Evolutionary conservation across 2,888 invertebrate species (phyloP).

Genomic region (Lasioglossum lativentre): DNA sequence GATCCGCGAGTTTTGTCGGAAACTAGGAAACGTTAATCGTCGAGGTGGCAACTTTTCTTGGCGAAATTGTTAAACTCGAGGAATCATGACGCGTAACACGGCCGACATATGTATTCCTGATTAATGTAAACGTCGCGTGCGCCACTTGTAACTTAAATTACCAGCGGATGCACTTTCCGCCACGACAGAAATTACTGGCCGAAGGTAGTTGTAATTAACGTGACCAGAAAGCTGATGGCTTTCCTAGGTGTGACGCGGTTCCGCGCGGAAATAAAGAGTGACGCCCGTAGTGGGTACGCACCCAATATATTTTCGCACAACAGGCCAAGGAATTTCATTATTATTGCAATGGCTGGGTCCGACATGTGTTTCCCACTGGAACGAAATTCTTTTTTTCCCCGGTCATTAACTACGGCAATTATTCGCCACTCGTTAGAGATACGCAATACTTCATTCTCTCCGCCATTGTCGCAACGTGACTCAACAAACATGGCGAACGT

Average conservation of each 20-base stretch:
- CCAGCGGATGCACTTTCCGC: conserved; percentile 4
- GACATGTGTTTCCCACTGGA: background rate
- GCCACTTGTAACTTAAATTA: conserved; percentile 27
- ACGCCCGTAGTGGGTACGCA: background rate
- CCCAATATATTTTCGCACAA: background rate
- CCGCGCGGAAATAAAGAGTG: conserved; percentile 9
- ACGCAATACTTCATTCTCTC: background rate
- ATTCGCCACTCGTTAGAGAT: background rate
- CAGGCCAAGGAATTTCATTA: background rate
- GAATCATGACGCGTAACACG: background rate
- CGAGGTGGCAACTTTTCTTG: background rate
- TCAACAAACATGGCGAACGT: background rate
- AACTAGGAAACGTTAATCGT: background rate
- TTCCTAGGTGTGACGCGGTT: background rate
- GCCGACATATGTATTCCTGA: conserved; percentile 10
- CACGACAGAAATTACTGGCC: conserved; percentile 7
- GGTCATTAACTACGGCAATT: background rate
- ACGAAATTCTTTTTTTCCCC: background rate
- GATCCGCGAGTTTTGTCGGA: background rate
- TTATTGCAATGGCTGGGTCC: background rate
- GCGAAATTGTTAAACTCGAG: background rate
- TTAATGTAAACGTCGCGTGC: conserved; percentile 35
- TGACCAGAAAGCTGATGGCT: conserved; percentile 17
- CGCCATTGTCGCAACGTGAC: background rate
- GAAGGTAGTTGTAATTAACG: conserved; percentile 32